Evolutionary conservation across 2,797 vertebrate species (phyloP), one percentile per base, ranked within the genome.

Genomic region (Siniperca undulata): DNA sequence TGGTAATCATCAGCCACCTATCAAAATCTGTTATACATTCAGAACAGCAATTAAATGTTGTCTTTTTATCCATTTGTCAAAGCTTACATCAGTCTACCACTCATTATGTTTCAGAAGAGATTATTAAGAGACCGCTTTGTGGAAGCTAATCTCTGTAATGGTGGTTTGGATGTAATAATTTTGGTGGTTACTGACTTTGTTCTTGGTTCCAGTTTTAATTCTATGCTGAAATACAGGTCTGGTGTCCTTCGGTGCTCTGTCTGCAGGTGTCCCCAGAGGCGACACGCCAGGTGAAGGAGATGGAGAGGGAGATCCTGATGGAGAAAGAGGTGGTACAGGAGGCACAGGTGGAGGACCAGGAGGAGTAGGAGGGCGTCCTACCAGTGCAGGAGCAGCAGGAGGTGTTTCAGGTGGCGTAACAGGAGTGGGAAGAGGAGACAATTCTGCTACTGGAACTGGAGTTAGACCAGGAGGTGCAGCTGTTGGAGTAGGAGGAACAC

Each of bases 261-360:
- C 64, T 83, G 36, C 77, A 95, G 94, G 93, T 60, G 91, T 95
- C 27, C 94, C 94, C 40, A 91, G 95, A 91, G 95, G 95, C 61
- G 95, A 95, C 72, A 95, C 95, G 13, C 95, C 95, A 48, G 94
- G 94, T 52, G 93, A 95, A 88, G 94, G 93, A 68, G 92, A 94
- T 71, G 94, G 92, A 38, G 93, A 94, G 60, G 91, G 69, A 55
- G 91, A 92, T 53, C 88, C 89, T 82, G 92, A 92, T 86, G 91
- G 89, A 58, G 89, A 90, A 19, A 91, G 90, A 85, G 86, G 38
- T 24, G 61, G 87, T 13, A 67, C 75, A 75, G 83, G 60, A 38
- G 77, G 65, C 14, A 77, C 74, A 30, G 84, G 70, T 36, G 84
- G 70, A 77, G 78, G 80, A 70, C 44, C 6, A 3, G 90, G 78